Percentiles rank a stretch among this genome's conserved stretches.
Evolutionary conservation across 2,797 vertebrate species (phyloP).

Genomic region (Sebastes ruberrimus): DNA sequence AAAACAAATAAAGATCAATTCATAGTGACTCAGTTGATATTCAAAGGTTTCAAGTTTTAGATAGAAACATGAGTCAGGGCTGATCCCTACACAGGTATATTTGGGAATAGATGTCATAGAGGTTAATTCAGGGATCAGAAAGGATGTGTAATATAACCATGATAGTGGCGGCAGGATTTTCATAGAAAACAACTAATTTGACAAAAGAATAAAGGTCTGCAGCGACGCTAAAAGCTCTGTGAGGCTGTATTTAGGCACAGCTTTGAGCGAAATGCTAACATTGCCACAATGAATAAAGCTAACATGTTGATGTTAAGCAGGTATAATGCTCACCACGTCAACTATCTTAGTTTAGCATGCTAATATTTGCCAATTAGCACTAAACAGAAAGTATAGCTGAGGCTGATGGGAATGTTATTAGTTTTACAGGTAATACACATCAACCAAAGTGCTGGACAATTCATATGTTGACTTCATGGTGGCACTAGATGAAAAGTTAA

Average conservation of each 20-base stretch:
- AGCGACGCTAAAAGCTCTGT: neutral
- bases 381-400: neutral
- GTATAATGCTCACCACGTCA: neutral
- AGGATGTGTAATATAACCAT: neutral
- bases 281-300: neutral
- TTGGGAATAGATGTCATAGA: neutral
- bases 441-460: neutral
- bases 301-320: too few species aligned
- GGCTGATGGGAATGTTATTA: neutral
- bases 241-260: neutral
- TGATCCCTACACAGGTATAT: neutral
- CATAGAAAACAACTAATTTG: neutral
- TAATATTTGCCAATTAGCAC: neutral
- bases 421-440: neutral
- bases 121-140: constrained; percentile 4
- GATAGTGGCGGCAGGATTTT: neutral
- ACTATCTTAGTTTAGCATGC: neutral
- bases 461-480: neutral
- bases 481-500: neutral
- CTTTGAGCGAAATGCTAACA: neutral
- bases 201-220: neutral
- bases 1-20: neutral
- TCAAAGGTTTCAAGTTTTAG: neutral
- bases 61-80: neutral
- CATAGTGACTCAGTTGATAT: neutral